Base-by-base conservation (phyloP, 2,113 vertebrate genomes). In the Marmota monax region DNA sequence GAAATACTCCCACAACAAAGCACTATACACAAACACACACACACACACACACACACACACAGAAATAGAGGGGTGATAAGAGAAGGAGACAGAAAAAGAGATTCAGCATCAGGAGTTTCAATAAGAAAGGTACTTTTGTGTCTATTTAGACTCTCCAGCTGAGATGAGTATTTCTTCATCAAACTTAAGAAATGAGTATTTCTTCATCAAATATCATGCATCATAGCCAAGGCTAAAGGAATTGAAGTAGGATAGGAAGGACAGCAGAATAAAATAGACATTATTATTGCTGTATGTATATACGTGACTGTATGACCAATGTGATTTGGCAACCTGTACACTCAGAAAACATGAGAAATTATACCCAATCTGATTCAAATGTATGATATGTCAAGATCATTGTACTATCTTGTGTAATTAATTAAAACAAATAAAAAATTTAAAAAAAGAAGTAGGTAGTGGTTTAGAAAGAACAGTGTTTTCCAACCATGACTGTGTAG, bases 151-250 rank as follows among this genome's bases (percentile, higher is more conserved):
- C 5, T 25, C 53, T 73, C 39, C 7, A 90, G 27, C 8, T 18
- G 53, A 96, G 95, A 87, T 79, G 25, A 67, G 74, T 94, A 77
- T 83, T 91, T 89, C 65, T 56, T 97, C 27, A 87, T 83, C 70
- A 84, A 16, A 92, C 9, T 34, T 90, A 87, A 84, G 34, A 87
- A 92, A 9, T 17, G 25, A 67, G 74, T 94, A 77, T 83, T 91
- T 89, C 65, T 56, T 97, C 27, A 87, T 92, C 53, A 93, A 83
- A 96, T 92, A 29, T 34, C 39, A 90, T 53, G 17, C 82, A 74
- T 48, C 13, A 74, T 73, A 92, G 10, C 20, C n/a, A 90, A 29
- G 7, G 65, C 53, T 67, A 65, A 93, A 84, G 58, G n/a, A 42
- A 91, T 92, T 88, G 45, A 45, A 45, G 45, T 45, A 45, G 45